Conservation (phyloP, 2,888 invertebrate species). For the Nemotelus pantherinus region DNA sequence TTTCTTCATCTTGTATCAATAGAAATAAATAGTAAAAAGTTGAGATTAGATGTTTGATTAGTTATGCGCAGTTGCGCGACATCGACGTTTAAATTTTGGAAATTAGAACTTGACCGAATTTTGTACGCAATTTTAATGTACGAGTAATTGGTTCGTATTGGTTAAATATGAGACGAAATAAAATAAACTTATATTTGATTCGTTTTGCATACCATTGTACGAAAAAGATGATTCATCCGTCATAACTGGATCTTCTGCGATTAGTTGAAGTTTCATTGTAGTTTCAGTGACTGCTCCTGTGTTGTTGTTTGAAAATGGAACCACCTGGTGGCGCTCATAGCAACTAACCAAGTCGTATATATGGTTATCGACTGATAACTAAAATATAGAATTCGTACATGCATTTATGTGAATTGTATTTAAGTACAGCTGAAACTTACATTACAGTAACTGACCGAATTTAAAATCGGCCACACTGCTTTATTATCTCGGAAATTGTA, state of each 20-base stretch:
- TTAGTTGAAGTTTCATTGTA: constrained; percentile 68
- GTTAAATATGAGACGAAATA: no score
- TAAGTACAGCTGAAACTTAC: constrained; percentile 55
- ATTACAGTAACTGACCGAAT: constrained; percentile 76
- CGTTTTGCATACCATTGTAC: constrained; percentile 54
- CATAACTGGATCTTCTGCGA: constrained; percentile 66
- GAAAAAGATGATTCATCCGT: constrained; percentile 55
- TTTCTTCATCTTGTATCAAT: constrained; percentile 54
- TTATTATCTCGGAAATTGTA: constrained; percentile 79
- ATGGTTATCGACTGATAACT: constrained; percentile 79
- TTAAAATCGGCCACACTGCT: constrained; percentile 77
- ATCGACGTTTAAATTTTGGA: neutral
- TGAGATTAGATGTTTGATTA: neutral
- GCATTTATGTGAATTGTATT: neutral
- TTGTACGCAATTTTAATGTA: no score
- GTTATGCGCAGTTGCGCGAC: no score
- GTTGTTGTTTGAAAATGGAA: constrained; percentile 79
- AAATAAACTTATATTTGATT: no score
- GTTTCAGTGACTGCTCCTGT: constrained; percentile 79
- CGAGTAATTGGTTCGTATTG: no score
- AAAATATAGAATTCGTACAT: constrained; percentile 44
- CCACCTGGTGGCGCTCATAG: constrained; percentile 76
- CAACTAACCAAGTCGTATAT: constrained; percentile 78
- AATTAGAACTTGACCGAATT: neutral
- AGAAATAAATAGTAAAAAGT: no score